Evolutionary conservation across 2,113 vertebrate genomes (phyloP).

Genomic region (Proteles cristata): DNA sequence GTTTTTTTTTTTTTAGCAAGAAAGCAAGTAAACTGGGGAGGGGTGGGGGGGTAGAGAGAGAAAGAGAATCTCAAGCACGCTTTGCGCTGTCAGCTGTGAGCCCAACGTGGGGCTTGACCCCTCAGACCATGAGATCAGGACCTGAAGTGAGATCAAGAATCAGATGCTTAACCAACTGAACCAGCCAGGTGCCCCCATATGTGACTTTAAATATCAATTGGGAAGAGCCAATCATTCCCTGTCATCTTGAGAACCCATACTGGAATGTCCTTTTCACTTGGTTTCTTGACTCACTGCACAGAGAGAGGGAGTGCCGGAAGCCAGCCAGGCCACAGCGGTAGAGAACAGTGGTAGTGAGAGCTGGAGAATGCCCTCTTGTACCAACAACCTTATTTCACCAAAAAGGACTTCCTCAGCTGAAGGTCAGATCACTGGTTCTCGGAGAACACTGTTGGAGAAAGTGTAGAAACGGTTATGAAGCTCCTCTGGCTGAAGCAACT

Average conservation of each 20-base stretch:
- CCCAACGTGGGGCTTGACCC: too few species aligned
- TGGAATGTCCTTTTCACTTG: not conserved
- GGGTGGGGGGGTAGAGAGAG: too few species aligned
- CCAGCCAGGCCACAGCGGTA: not conserved
- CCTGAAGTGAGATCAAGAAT: too few species aligned
- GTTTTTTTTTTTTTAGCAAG: too few species aligned
- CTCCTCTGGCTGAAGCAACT: not conserved
- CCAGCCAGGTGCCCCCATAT: too few species aligned
- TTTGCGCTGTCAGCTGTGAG: too few species aligned
- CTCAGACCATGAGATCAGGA: too few species aligned
- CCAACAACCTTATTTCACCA: not conserved
- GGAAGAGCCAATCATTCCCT: not conserved
- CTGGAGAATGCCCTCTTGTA: not conserved
- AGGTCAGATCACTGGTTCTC: not conserved
- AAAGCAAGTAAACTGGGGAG: too few species aligned
- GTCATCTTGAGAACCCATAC: not conserved
- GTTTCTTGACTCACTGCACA: not conserved
- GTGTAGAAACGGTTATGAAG: not conserved
- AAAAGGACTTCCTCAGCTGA: not conserved
- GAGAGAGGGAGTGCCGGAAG: not conserved
- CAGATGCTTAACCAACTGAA: too few species aligned
- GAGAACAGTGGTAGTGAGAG: too few species aligned
- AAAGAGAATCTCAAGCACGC: too few species aligned
- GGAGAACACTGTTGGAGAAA: not conserved
- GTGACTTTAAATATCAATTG: not conserved